Conservation (phyloP, 2,888 invertebrate genomes). For the Eulithis testata region DNA sequence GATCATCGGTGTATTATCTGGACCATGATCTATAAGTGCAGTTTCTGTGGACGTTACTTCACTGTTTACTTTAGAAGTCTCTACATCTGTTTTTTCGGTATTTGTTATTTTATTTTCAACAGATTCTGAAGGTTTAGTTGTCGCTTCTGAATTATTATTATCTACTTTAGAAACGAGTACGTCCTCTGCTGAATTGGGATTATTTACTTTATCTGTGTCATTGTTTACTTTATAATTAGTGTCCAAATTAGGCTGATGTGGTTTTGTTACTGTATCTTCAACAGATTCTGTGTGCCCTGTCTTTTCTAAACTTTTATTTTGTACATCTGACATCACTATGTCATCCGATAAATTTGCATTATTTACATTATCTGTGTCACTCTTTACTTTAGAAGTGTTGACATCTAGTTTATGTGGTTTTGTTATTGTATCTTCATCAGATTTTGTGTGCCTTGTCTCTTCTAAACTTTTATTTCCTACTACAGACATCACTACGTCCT, state of each 20-base stretch:
- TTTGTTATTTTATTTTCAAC: background rate
- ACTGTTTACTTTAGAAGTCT: too few species aligned
- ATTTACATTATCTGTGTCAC: conserved; percentile 1
- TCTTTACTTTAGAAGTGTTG: conserved; percentile 1
- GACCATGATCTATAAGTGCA: background rate
- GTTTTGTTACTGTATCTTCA: background rate
- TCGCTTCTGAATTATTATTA: too few species aligned
- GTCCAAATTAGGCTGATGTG: background rate
- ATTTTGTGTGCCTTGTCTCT: conserved; percentile 1
- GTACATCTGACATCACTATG: background rate
- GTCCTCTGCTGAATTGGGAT: conserved; percentile 6
- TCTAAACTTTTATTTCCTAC: conserved; percentile 3
- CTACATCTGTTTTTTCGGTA: background rate
- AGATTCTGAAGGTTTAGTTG: too few species aligned
- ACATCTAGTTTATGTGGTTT: background rate
- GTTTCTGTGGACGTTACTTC: background rate
- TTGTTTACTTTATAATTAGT: conserved; percentile 2
- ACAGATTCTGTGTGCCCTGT: background rate
- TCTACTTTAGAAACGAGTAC: background rate
- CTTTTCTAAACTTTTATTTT: background rate
- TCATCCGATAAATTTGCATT: conserved; percentile 4
- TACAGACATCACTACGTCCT: background rate
- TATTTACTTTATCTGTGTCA: conserved; percentile 3
- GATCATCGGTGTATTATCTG: background rate
- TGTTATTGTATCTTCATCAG: background rate